Evolutionary conservation across 2,797 vertebrate genomes (phyloP).

Genomic region (Spinus pinus): DNA sequence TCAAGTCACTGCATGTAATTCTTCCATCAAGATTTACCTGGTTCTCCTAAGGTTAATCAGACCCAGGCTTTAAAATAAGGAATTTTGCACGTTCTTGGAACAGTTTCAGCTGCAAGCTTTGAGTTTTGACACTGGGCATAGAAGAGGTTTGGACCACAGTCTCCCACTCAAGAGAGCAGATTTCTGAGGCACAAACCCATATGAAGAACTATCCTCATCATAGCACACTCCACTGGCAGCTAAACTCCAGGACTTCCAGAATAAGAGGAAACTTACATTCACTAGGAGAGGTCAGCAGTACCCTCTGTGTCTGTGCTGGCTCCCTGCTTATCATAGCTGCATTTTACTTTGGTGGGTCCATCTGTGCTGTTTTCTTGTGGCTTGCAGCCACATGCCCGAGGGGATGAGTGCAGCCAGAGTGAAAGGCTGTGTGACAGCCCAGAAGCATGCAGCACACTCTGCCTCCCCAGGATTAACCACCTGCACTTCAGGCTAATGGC

Average conservation of each 20-base stretch:
- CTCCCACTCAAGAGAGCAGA: neutral
- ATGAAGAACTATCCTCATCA: neutral
- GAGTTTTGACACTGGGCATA: neutral
- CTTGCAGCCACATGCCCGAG: neutral
- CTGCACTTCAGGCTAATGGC: neutral
- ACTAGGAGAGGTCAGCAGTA: fast-evolving
- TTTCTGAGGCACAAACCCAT: neutral
- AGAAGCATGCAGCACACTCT: neutral
- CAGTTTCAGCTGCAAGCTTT: neutral
- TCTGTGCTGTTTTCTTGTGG: neutral
- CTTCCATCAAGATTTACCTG: neutral
- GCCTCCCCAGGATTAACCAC: neutral
- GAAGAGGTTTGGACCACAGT: neutral
- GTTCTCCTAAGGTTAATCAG: neutral
- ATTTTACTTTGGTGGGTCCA: neutral
- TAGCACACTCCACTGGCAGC: neutral
- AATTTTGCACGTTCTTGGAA: neutral
- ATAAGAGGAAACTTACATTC: neutral
- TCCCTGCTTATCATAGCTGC: neutral
- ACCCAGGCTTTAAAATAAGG: neutral
- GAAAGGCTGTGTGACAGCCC: neutral
- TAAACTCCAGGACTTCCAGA: neutral
- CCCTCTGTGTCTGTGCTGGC: neutral
- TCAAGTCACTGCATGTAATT: neutral
- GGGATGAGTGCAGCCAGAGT: neutral